Evolutionary conservation across 2,888 invertebrate species (phyloP), one percentile per base, ranked within the genome.

Genomic region (Parascotia fuliginaria): DNA sequence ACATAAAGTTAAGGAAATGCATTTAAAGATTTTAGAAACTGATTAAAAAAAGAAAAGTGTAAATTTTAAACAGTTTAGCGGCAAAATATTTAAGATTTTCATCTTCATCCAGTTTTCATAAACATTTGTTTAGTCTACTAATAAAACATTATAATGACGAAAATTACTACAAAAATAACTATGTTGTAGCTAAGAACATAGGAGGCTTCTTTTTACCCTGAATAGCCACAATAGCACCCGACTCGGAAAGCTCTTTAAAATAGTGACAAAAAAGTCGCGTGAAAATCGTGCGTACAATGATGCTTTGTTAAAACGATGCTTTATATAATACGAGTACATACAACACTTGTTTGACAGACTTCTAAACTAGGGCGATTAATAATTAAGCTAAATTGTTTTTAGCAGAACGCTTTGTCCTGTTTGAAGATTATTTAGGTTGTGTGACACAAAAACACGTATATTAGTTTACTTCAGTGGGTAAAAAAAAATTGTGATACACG

Each of bases 171-270:
- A 42, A 29, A 33, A 19, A 49, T 43, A 16, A 22, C 42, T 39
- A 49, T 31, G 44, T 42, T 60, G 56, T 60, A 29, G 65, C 31
- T 48, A 50, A 47, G 48, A 58, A 54, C 53, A 65, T 34, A 47
- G 53, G 16, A 44, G 44, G 56, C 49, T 62, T n/a, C n/a, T n/a
- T n/a, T 67, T 56, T 56, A 60, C 56, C 54, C 56, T 15, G 43
- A 70, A 67, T 67, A 70, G 56, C 71, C 60, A 67, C 66, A 67
- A 67, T 57, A 32, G 65, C 43, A 22, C 49, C 43, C 40, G 28
- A 32, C 71, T 67, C 47, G 9, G 51, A 60, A 60, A 68, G 65
- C 60, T 70, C 69, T 67, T 67, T 54, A 59, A 70, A 70, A 55
- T 61, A 65, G 67, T 66, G 53, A 66, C n/a, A 65, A 65, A 65